Conservation (phyloP, 2,888 invertebrate species). For the Drosophila algonquin region DNA sequence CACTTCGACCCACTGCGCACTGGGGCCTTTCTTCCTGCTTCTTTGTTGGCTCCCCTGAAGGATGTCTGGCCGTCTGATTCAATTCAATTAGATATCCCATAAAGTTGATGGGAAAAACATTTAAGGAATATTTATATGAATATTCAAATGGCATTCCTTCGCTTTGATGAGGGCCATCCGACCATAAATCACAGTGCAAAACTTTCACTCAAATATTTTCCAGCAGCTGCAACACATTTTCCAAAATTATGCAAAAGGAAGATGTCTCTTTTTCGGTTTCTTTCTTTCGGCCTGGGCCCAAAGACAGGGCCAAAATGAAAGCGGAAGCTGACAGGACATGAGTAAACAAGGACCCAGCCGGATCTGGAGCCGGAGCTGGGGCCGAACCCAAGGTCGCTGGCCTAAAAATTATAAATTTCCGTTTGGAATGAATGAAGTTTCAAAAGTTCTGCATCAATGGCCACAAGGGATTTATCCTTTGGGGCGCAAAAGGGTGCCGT, state of each 20-base stretch:
- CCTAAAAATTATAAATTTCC: constrained; percentile 67
- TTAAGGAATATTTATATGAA: background rate
- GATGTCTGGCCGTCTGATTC: background rate
- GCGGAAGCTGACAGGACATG: constrained; percentile 53
- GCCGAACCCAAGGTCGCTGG: constrained; percentile 25
- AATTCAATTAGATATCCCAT: background rate
- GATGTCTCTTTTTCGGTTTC: constrained; percentile 11
- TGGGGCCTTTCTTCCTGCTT: background rate
- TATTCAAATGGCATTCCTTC: background rate
- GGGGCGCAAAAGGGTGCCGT: constrained; percentile 48
- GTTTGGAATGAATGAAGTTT: constrained; percentile 45
- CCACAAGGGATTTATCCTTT: constrained; percentile 56
- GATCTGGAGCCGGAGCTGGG: background rate
- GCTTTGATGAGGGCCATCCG: background rate
- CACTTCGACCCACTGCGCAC: too few species aligned
- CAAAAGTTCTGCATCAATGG: constrained; percentile 68
- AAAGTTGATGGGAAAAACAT: background rate
- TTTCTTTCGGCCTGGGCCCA: too few species aligned
- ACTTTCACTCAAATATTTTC: background rate
- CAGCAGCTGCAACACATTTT: constrained; percentile 16
- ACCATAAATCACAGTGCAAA: constrained; percentile 35
- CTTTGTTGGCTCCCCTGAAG: background rate
- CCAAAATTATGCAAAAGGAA: constrained; percentile 52
- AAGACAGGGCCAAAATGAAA: constrained; percentile 19
- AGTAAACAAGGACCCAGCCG: constrained; percentile 26